Evolutionary conservation across 1,140 invertebrate species (phyloP).

Genomic region (Drosophila micromelanica): DNA sequence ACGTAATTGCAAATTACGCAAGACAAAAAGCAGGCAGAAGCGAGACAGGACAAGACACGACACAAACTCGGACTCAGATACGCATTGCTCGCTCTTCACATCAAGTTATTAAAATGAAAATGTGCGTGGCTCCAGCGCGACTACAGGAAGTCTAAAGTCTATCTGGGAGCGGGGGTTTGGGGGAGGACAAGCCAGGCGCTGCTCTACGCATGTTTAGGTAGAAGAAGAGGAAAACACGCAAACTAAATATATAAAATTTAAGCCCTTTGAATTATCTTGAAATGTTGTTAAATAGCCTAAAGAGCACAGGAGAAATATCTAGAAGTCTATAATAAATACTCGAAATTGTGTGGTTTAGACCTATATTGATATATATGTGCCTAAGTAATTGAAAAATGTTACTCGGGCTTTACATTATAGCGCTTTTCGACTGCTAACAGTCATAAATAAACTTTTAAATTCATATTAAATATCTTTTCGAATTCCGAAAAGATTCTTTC

Average conservation of each 20-base stretch:
- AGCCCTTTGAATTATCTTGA: slow-evolving; percentile 2
- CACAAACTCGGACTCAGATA: slow-evolving; percentile 6
- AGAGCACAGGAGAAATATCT: neutral
- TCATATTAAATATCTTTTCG: slow-evolving; percentile 4
- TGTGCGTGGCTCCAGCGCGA: slow-evolving; percentile 47
- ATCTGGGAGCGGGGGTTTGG: neutral
- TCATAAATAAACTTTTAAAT: slow-evolving; percentile 23
- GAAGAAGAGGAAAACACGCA: slow-evolving; percentile 22
- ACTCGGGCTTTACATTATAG: neutral
- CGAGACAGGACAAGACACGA: neutral
- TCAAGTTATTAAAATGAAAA: slow-evolving; percentile 68
- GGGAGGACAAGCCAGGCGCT: too few species aligned
- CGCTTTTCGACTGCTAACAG: neutral
- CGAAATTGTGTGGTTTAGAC: neutral
- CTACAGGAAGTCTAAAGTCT: slow-evolving; percentile 4
- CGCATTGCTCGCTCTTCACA: slow-evolving; percentile 13
- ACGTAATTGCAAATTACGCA: slow-evolving; percentile 74
- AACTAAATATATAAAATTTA: slow-evolving; percentile 26
- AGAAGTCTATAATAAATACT: neutral
- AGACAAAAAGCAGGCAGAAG: slow-evolving; percentile 24
- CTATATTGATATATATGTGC: neutral
- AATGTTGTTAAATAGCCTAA: neutral
- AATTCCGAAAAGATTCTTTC: neutral
- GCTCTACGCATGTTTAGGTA: too few species aligned
- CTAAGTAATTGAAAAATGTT: slow-evolving; percentile 3